These are phyloP conservation scores for Daboia siamensis DNA, from an alignment of 2,113 vertebrate species.

Conservation along the genomic window DNA sequence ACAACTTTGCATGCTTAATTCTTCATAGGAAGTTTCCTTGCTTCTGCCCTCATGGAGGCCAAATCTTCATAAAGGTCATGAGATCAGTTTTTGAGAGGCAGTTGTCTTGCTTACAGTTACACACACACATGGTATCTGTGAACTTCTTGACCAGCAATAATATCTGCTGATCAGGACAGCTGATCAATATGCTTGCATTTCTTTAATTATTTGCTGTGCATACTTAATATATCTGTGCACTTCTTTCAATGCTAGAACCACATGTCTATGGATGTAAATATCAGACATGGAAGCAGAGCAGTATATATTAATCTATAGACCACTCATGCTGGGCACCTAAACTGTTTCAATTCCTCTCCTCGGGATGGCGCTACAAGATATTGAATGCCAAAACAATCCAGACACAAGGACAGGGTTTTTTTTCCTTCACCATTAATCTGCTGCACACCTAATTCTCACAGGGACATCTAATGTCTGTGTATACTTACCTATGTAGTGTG, in stretches of 20 bases:
- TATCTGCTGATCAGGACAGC: background rate
- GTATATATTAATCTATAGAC: background rate
- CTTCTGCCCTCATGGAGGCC: background rate
- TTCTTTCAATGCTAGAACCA: background rate
- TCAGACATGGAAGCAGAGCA: background rate
- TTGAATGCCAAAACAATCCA: background rate
- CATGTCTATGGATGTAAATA: background rate
- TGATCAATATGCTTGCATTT: background rate
- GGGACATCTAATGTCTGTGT: background rate
- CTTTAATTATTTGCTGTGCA: background rate
- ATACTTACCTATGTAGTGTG: background rate
- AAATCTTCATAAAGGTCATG: background rate
- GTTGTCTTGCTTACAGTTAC: background rate
- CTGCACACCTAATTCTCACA: background rate
- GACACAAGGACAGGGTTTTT: background rate
- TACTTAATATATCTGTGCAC: background rate
- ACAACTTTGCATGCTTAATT: background rate
- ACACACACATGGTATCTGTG: background rate
- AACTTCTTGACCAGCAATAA: background rate
- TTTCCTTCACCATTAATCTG: background rate
- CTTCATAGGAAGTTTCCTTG: background rate
- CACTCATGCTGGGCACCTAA: background rate
- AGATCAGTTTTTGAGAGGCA: background rate
- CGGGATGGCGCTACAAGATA: background rate
- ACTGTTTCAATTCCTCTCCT: background rate